phyloP scores from a whole-genome alignment of 30 jellyfish, hydroid and myxozoan genomes.

The Chrysaora quinquecirrha region DNA sequence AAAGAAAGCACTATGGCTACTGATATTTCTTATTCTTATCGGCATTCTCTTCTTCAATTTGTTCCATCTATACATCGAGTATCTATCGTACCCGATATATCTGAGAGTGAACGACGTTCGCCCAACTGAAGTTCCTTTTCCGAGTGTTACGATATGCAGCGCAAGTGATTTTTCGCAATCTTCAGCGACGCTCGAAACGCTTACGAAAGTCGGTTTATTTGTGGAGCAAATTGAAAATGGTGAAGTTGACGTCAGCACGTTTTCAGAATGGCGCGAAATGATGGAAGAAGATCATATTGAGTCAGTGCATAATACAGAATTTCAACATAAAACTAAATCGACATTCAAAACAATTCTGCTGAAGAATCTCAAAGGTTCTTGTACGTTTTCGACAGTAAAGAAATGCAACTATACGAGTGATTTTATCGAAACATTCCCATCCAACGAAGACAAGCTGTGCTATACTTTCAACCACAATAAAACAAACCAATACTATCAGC shows the following conservation, averaged over 20 bases:
- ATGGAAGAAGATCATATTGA: constrained; percentile 47
- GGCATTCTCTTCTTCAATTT: constrained; percentile 24
- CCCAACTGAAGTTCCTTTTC: constrained; percentile 36
- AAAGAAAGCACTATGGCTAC: constrained; percentile 30
- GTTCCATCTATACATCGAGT: constrained; percentile 9
- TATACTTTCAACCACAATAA: constrained; percentile 52
- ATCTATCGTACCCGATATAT: constrained; percentile 37
- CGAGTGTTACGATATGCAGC: constrained; percentile 65
- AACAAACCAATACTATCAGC: constrained; percentile 34
- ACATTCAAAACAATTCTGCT: constrained; percentile 41
- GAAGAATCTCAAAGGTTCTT: constrained; percentile 28
- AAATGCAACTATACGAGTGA: constrained; percentile 46
- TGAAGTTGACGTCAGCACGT: constrained; percentile 15
- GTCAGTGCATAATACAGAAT: constrained; percentile 30
- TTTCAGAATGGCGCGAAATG: constrained; percentile 42
- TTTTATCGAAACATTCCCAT: constrained; percentile 43
- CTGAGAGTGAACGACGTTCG: constrained; percentile 38
- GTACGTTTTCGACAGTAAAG: constrained; percentile 51
- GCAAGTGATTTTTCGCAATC: constrained; percentile 65
- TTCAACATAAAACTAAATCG: constrained; percentile 50
- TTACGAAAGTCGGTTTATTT: background rate
- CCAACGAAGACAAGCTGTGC: constrained; percentile 62
- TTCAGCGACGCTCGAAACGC: constrained; percentile 41
- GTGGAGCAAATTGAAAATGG: constrained; percentile 25
- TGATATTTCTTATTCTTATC: constrained; percentile 16